phyloP scores from a whole-genome alignment of 2,888 invertebrate species.

The Sarcophaga variegata region DNA sequence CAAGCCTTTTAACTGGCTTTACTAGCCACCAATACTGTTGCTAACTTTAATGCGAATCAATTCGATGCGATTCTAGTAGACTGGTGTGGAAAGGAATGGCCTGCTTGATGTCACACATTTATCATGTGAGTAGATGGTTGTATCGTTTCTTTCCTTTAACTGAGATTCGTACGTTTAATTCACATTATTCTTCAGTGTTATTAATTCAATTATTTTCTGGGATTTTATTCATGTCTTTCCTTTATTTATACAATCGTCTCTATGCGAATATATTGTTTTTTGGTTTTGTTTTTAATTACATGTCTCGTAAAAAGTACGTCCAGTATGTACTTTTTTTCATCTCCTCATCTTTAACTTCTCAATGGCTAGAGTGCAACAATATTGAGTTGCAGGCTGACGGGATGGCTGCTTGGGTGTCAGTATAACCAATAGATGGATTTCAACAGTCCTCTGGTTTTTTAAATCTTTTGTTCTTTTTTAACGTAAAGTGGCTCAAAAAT shows the following conservation, averaged over 20 bases:
- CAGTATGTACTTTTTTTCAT: too few relatives aligned
- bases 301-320: neutral
- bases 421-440: neutral
- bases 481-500: too few relatives aligned
- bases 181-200: constrained; percentile 12
- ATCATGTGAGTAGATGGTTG: constrained; percentile 53
- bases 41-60: neutral
- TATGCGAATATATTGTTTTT: neutral
- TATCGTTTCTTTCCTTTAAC: neutral
- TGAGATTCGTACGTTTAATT: constrained; percentile 8
- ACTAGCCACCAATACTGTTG: neutral
- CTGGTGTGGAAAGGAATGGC: constrained; percentile 33
- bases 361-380: neutral
- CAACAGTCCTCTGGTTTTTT: neutral
- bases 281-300: neutral
- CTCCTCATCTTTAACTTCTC: neutral
- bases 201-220: constrained; percentile 1
- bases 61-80: neutral
- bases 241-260: neutral
- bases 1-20: neutral
- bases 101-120: constrained; percentile 69
- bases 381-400: neutral
- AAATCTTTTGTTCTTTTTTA: neutral
- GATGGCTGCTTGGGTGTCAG: neutral
- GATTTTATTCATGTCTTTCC: neutral